Base-by-base conservation (phyloP, 1,140 invertebrate genomes). In the Metaphire vulgaris region DNA sequence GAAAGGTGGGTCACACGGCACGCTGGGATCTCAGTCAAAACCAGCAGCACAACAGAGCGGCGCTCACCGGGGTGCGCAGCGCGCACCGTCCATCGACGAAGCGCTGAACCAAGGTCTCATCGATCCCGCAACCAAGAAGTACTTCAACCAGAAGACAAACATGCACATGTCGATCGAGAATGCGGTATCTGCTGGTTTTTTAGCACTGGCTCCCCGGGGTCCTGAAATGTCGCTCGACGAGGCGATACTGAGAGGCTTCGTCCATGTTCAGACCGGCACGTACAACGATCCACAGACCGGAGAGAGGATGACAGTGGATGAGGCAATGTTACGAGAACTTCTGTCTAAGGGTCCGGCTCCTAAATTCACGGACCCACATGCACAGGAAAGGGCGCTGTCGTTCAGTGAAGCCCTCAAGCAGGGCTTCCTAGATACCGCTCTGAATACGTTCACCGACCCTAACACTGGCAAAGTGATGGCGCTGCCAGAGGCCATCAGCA, bases 91-190 rank as follows among this genome's bases (percentile, higher is more conserved):
- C 80, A 79, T 83, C 79, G 83, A 90, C 12, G 92, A 94, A 74
- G 92, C 92, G 12, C 86, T 92, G 32, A 88, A 89, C 74, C 87
- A 89, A 82, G 92, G 92, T 76, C 88, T 93, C 41, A 91, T 96
- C 77, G 91, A 96, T 85, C 91, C 92, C 83, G 87, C 81, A 87
- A 65, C 90, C 88, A 74, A 91, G 91, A 83, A 91, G 64, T 90
- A 96, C 81, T 86, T 92, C 14, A 92, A 95, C 71, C 89, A 89
- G 21, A 90, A 92, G 65, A 91, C 92, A 79, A 88, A 90, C 33
- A 88, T 89, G 69, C 87, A 88, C 69, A 87, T 92, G 77, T 93
- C 91, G 28, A 83, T 95, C 1, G 90, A 92, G 67, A 90, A 92
- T 76, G 92, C 92, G 1, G 92, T 95, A 74, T 86, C 89, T 74